phyloP scores from a whole-genome alignment of 2,113 vertebrate species.

The Ochotona curzoniae region DNA sequence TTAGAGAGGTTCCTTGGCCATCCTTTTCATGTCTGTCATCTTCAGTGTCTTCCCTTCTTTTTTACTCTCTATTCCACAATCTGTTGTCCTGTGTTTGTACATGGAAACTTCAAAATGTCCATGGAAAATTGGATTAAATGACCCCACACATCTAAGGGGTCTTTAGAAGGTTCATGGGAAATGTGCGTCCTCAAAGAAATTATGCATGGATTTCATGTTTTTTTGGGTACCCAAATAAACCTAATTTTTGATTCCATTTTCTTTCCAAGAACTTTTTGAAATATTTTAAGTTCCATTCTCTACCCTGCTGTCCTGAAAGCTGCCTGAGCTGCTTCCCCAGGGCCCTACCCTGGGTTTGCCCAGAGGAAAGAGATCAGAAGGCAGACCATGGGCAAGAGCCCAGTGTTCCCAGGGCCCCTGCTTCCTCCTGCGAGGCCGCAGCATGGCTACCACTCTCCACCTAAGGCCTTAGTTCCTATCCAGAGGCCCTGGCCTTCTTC shows the following conservation, averaged over 20 bases:
- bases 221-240: too few relatives aligned
- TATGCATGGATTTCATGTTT: too few relatives aligned
- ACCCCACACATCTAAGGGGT: too few relatives aligned
- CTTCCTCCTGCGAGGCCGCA: neutral
- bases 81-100: neutral
- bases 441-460: neutral
- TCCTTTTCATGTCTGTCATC: neutral
- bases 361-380: neutral
- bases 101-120: too few relatives aligned
- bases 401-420: neutral
- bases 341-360: neutral
- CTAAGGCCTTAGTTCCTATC: neutral
- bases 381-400: neutral
- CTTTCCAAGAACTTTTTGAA: too few relatives aligned
- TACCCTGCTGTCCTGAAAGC: neutral
- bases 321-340: too few relatives aligned
- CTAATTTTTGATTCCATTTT: too few relatives aligned
- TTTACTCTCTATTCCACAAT: neutral
- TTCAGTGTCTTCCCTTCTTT: neutral
- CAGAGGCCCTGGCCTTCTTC: neutral
- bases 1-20: neutral
- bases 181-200: too few relatives aligned
- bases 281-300: neutral
- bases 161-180: too few relatives aligned
- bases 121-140: too few relatives aligned